Base-by-base conservation (phyloP, 2,113 vertebrate species). In the Centropus bengalensis region DNA sequence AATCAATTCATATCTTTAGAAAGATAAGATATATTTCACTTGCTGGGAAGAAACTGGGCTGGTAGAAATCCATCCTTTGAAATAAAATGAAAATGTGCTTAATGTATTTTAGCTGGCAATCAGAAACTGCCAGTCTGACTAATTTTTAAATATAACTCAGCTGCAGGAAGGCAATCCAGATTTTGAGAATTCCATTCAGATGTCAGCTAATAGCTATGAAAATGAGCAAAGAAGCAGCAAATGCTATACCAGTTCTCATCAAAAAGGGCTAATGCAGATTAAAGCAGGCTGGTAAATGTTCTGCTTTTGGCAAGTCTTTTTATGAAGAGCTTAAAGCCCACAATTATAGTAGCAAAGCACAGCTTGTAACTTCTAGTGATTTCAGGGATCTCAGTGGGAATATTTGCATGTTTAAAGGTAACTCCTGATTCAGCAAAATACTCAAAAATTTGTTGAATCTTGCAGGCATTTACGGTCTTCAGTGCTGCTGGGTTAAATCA, bases 41-140 rank as follows among this genome's bases (percentile, higher is more conserved):
- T 90, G 17, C 30, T 81, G 67, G 32, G 73, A 87, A 64, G 15
- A 71, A 75, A 54, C 2, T 55, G 23, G 13, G 51, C 5, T 81
- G 52, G 22, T 63, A 22, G 22, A 85, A 9, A 78, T 69, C 22
- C 12, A 33, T 63, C 36, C 62, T 90, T 60, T 74, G 63, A 90
- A 91, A 88, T 91, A 13, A 52, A 91, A 91, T 88, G 36, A 94
- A 88, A 90, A 55, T 40, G 8, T 58, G 26, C 18, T 86, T 91
- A 51, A 67, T 38, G 7, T 68, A 67, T 94, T 94, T 79, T 73
- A 69, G 47, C 28, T 93, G 68, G 59, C 55, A 81, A 70, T 67
- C 38, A 88, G 51, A 77, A 81, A 62, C 30, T 74, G 33, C 26
- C 32, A 63, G 15, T 23, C 70, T 82, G 66, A 68, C n/a, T 92